Base-by-base conservation (phyloP, 2,113 vertebrate genomes). In the Henicopernis longicauda region DNA sequence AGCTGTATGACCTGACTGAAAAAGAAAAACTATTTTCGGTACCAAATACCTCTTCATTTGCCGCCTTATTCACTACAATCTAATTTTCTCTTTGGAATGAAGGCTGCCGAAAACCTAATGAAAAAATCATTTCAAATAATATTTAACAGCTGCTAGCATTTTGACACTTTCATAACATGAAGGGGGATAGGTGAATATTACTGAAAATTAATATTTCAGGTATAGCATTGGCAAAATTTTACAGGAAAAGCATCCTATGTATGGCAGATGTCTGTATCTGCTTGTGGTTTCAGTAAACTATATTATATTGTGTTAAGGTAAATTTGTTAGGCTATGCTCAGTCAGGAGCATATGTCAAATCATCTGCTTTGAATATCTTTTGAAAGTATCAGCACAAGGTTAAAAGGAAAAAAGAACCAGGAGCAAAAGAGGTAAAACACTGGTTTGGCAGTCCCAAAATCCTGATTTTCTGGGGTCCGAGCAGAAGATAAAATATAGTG, bases 241-340 rank as follows among this genome's bases (percentile, higher is more conserved):
- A 49, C 47, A 84, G 69, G 47, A 50, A 34, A 59, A 54, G 36
- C 36, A 16, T 82, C 44, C 23, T 78, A 0, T 65, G 7, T 78
- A 57, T 72, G 87, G 50, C 84, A 95, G 87, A 93, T 89, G 70
- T 95, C 87, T 79, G 57, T 82, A 72, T 89, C 95, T 96, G 95
- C 91, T 95, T 95, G 80, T 79, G 76, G 52, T 79, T 93, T 95
- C 55, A 66, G 50, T 86, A 94, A 97, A 90, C 67, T 61, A 3
- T 67, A 38, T 96, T 95, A 90, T 21, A 54, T 36, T 59, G 15
- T 47, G 62, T 57, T 92, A 80, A 80, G 62, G 45, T 76, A 76
- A 94, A 65, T 94, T 84, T 86, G 29, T 94, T 91, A 78, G 86
- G 27, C 57, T 89, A 1, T 52, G 70, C 45, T 90, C n/a, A 80